Evolutionary conservation across 2,113 vertebrate species (phyloP).

Genomic region (Sapayoa aenigma): DNA sequence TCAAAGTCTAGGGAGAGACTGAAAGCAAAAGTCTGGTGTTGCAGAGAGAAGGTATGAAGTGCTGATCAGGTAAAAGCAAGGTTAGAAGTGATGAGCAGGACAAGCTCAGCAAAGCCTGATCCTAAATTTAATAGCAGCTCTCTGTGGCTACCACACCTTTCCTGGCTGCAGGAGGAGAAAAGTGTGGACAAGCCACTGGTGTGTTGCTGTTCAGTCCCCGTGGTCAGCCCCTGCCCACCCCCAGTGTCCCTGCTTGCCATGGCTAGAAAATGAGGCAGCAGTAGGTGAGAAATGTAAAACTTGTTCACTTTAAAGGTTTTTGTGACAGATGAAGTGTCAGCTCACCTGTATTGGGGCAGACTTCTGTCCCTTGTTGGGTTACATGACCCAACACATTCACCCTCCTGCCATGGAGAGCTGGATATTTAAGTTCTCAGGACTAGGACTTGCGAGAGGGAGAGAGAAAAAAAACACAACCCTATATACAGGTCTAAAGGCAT

Average conservation of each 20-base stretch:
- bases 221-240: background rate
- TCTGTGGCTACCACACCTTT: background rate
- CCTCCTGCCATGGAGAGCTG: background rate
- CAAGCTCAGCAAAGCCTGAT: background rate
- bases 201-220: background rate
- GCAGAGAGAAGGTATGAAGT: background rate
- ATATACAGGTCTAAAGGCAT: background rate
- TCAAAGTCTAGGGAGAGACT: background rate
- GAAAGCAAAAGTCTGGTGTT: background rate
- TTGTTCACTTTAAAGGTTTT: background rate
- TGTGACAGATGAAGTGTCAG: background rate
- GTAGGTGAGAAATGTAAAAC: background rate
- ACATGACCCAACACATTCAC: accelerated
- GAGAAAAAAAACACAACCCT: background rate
- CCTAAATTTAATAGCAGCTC: background rate
- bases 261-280: background rate
- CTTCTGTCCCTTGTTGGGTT: background rate
- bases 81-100: background rate
- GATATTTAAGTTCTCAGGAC: background rate
- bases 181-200: background rate
- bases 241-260: background rate
- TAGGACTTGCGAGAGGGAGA: background rate
- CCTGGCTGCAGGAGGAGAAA: background rate
- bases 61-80: constrained; percentile 2
- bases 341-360: background rate